Conservation (phyloP, 1,140 invertebrate genomes). For the Papilio polytes region DNA sequence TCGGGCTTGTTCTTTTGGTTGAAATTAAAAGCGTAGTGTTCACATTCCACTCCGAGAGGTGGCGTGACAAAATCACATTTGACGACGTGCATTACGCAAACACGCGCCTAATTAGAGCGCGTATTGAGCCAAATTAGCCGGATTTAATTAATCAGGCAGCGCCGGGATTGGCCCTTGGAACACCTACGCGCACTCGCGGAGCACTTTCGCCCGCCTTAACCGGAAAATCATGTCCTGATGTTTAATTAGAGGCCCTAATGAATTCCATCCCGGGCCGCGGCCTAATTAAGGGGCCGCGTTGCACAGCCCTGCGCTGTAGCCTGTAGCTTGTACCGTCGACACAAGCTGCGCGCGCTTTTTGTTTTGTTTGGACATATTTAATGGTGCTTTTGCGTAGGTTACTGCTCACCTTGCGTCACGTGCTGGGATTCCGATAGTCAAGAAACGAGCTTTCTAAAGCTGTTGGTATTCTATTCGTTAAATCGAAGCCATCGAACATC, state of each 20-base stretch:
- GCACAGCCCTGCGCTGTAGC: constrained; percentile 49
- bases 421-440: not conserved
- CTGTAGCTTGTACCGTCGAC: constrained; percentile 29
- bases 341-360: constrained; percentile 45
- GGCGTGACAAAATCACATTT: constrained; percentile 33
- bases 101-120: constrained; percentile 53
- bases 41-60: constrained; percentile 8
- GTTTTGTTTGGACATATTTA: constrained; percentile 45
- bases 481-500: not conserved
- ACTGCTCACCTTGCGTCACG: not conserved
- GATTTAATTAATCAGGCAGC: constrained; percentile 68
- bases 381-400: constrained; percentile 20
- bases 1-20: not conserved
- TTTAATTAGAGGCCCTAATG: constrained; percentile 74
- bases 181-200: constrained; percentile 64
- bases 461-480: not conserved
- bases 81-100: constrained; percentile 35
- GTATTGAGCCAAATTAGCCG: constrained; percentile 55
- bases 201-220: constrained; percentile 68
- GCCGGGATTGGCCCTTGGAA: constrained; percentile 51
- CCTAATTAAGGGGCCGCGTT: constrained; percentile 61
- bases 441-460: not conserved
- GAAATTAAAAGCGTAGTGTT: constrained; percentile 1
- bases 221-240: constrained; percentile 72
- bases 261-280: constrained; percentile 68